phyloP scores from a whole-genome alignment of 2,113 vertebrate species.

The Vulpes ferrilata region DNA sequence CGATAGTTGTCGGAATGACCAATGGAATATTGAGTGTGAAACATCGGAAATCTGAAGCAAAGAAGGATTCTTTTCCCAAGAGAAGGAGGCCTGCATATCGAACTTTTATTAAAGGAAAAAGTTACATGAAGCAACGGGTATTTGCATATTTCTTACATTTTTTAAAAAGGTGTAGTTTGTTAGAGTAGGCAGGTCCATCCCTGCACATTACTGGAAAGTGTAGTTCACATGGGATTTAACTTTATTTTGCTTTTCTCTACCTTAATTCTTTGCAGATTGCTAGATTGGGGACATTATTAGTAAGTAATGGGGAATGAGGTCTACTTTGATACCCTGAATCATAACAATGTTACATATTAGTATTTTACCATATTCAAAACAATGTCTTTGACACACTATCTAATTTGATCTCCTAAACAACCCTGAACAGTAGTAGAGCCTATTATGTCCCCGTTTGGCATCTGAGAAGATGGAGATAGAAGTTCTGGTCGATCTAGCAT shows the following conservation, averaged over 20 bases:
- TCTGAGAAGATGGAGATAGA: neutral
- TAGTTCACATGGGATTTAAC: neutral
- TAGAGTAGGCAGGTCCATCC: neutral
- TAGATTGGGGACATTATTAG: neutral
- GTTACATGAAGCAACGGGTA: constrained; percentile 94
- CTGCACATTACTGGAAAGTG: neutral
- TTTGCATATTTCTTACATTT: neutral
- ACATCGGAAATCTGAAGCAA: constrained; percentile 93
- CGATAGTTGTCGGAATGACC: constrained; percentile 97
- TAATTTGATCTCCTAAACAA: neutral
- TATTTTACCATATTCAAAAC: neutral
- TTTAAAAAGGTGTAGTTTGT: constrained; percentile 36
- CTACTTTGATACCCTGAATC: neutral
- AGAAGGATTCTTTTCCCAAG: constrained; percentile 80
- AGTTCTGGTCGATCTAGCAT: neutral
- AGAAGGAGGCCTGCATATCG: constrained; percentile 91
- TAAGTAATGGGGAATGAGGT: neutral
- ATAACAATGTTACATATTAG: neutral
- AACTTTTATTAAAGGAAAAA: constrained; percentile 95
- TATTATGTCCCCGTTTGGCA: neutral
- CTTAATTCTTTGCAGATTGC: neutral
- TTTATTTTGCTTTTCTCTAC: constrained; percentile 17
- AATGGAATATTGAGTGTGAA: constrained; percentile 95
- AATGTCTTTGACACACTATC: neutral
- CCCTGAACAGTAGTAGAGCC: neutral